phyloP scores from a whole-genome alignment of 2,797 vertebrate genomes.

The Tapirus indicus region DNA sequence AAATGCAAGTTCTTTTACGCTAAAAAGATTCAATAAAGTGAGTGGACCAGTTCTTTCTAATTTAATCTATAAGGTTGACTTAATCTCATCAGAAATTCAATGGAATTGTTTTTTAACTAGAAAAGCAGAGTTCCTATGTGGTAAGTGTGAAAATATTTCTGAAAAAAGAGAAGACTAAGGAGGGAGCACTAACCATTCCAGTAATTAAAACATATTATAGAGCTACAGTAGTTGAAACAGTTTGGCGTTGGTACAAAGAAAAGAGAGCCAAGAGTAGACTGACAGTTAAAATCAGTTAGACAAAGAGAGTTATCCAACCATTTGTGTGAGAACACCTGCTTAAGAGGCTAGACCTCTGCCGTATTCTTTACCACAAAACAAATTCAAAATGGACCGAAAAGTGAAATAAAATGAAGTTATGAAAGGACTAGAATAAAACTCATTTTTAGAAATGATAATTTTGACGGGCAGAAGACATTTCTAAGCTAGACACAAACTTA shows the following conservation, averaged over 20 bases:
- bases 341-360: neutral
- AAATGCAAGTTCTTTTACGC: neutral
- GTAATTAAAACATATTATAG: neutral
- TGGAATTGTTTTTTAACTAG: neutral
- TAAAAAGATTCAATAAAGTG: neutral
- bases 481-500: neutral
- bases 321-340: neutral
- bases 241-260: neutral
- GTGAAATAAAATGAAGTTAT: neutral
- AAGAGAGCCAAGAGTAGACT: neutral
- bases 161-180: neutral
- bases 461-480: neutral
- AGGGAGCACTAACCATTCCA: rapidly evolving
- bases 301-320: neutral
- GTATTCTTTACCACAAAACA: neutral
- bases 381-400: neutral
- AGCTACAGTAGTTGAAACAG: neutral
- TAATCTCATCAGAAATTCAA: neutral
- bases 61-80: neutral
- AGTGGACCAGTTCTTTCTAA: neutral
- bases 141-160: neutral
- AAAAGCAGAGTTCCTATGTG: neutral
- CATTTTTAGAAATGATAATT: neutral
- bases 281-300: neutral
- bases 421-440: neutral